These are phyloP conservation scores for Microcebus jonahi DNA, from an alignment of 2,113 vertebrate species.

Conservation along the genomic window DNA sequence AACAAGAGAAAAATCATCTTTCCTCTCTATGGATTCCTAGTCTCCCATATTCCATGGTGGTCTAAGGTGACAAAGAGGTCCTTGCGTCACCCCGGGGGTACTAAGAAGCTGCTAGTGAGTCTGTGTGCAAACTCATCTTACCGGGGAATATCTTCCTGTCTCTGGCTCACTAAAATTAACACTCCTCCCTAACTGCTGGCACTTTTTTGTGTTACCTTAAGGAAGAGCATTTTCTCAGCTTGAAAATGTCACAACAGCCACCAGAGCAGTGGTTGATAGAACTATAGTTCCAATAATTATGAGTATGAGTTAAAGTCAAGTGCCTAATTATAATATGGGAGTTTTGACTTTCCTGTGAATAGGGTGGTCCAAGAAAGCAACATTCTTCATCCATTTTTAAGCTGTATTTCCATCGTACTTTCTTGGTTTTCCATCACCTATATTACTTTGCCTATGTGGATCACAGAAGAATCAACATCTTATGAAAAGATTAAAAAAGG, in stretches of 20 bases:
- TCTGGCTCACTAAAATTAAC: neutral
- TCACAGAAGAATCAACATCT: neutral
- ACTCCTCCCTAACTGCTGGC: neutral
- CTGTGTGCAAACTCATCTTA: neutral
- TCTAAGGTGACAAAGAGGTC: neutral
- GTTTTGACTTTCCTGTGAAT: neutral
- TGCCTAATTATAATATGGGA: neutral
- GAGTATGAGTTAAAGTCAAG: neutral
- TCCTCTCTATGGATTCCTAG: neutral
- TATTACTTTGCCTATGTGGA: neutral
- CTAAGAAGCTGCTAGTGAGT: neutral
- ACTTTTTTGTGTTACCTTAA: neutral
- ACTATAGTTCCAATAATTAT: neutral
- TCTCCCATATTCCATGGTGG: neutral
- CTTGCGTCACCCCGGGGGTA: neutral
- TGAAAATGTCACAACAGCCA: neutral
- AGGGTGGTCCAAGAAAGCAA: neutral
- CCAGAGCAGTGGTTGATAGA: neutral
- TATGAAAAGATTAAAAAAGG: constrained; percentile 17
- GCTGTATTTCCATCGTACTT: neutral
- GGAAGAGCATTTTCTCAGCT: neutral
- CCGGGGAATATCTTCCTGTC: neutral
- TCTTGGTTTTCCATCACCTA: neutral
- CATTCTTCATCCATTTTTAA: neutral
- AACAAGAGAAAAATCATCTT: neutral